phyloP scores from a whole-genome alignment of 2,888 invertebrate species.

The Eledone cirrhosa region DNA sequence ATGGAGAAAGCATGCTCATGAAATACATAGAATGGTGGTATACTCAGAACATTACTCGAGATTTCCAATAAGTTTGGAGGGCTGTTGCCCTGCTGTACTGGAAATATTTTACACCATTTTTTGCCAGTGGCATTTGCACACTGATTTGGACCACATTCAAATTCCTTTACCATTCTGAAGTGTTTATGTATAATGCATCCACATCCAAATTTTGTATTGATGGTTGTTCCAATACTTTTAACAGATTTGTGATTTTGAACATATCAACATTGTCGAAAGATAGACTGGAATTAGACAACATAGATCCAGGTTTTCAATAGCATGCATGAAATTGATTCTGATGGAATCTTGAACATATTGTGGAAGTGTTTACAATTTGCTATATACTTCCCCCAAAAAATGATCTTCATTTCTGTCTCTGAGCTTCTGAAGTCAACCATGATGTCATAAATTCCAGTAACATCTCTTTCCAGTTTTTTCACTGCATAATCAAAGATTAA shows the following conservation, averaged over 20 bases:
- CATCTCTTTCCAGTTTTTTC: neutral
- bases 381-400: neutral
- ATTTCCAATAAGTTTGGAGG: too few relatives aligned
- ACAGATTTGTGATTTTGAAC: neutral
- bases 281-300: neutral
- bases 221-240: neutral
- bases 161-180: neutral
- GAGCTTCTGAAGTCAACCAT: neutral
- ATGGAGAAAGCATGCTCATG: too few relatives aligned
- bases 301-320: neutral
- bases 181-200: neutral
- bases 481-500: neutral
- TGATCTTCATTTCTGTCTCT: neutral
- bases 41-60: too few relatives aligned
- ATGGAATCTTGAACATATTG: conserved; percentile 1
- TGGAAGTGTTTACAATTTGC: neutral
- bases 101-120: too few relatives aligned
- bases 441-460: neutral
- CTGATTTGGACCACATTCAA: too few relatives aligned
- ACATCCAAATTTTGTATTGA: conserved; percentile 6
- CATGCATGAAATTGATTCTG: neutral
- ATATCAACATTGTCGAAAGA: neutral
- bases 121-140: too few relatives aligned
- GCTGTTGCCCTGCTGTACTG: too few relatives aligned
- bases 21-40: too few relatives aligned